Conservation (phyloP, 2,797 vertebrate genomes). For the Lepidocolaptes lacrymiger region DNA sequence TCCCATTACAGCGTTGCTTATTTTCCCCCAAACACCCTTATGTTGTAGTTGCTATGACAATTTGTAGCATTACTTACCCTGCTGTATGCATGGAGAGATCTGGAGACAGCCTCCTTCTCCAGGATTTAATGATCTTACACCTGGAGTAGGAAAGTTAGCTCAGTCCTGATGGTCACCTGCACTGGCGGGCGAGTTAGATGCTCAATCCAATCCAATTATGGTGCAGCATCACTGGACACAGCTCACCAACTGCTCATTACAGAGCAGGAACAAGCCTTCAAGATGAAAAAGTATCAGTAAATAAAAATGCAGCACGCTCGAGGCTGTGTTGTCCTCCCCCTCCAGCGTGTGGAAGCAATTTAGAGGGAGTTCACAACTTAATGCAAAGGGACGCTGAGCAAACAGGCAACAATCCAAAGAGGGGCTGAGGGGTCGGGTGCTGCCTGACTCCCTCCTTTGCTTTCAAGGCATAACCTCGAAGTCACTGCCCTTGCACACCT, state of each 20-base stretch:
- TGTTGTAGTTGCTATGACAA: constrained; percentile 41
- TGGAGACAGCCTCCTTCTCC: not conserved
- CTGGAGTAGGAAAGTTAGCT: not conserved
- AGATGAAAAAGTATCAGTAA: not conserved
- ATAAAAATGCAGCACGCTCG: not conserved
- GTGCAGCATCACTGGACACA: not conserved
- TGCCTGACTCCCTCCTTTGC: not conserved
- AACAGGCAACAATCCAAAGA: not conserved
- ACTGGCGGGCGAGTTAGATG: not conserved
- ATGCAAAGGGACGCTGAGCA: not conserved
- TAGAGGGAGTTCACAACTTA: not conserved
- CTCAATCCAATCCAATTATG: not conserved
- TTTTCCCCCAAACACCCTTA: not conserved
- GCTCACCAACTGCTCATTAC: not conserved
- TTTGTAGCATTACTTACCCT: not conserved
- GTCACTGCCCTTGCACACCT: accelerated
- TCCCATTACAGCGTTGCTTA: not conserved
- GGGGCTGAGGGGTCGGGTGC: accelerated
- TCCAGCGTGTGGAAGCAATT: not conserved
- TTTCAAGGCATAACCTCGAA: not conserved
- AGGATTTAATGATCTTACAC: not conserved
- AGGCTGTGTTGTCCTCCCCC: not conserved
- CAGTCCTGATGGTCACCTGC: not conserved
- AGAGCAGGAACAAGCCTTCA: not conserved
- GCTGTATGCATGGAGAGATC: not conserved